Evolutionary conservation across 2,888 invertebrate genomes (phyloP), one percentile per base, ranked within the genome.

Genomic region (Cephus pulcher): DNA sequence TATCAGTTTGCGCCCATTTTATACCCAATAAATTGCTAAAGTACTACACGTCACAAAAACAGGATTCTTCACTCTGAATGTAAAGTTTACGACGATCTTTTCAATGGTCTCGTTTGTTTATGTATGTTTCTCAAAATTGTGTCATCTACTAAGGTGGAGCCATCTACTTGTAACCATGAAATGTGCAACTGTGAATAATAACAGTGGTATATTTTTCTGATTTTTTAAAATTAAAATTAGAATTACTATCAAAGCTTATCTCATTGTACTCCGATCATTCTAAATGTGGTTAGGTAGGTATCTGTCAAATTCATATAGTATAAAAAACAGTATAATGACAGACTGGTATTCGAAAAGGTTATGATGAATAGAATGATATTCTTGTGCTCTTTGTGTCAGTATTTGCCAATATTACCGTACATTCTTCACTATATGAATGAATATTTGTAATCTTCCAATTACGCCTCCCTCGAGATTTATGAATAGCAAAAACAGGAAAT

Each of bases 401-500:
- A 56, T 56, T 23, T 23, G 1, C 23, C 56, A 56, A 56, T 23
- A 23, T 23, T 56, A 23, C 3, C 9, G 56, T 56, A 23, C 56
- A 56, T 9, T 56, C 23, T 23, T 56, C 23, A 9, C 9, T 23
- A 56, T 56, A 56, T 23, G 56, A 23, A 56, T 56, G 23, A 56
- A 56, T 56, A 23, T 56, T 23, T 56, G 9, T 56, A 23, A 76
- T 35, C 77, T 74, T 81, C 81, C 81, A 80, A 81, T 83, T 80
- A 82, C 81, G 82, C 80, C 81, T 80, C 78, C 76, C 79, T 76
- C 70, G 75, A 75, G 75, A 68, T 79, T 79, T 76, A 74, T 33
- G 69, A 69, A 11, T 23, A 32, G 35, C 74, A 69, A 34, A 12
- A 40, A 15, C 71, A 40, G 75, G 40, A 75, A 37, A 40, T 6